Base-by-base conservation (phyloP, 2,113 vertebrate genomes). In the Dendrocopos noguchii region DNA sequence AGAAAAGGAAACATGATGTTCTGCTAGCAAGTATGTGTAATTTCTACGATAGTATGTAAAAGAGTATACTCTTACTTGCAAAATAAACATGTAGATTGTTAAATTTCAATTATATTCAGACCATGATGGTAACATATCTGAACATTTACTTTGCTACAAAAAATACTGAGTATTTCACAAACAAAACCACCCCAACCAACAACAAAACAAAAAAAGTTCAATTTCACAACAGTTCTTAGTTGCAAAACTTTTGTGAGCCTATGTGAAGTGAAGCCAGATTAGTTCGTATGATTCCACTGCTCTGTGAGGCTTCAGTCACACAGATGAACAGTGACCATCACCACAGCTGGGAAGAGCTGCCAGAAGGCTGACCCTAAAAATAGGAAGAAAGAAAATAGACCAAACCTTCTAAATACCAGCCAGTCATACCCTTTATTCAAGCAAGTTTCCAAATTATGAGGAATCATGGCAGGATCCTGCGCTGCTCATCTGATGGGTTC, bases 291-390 rank as follows among this genome's bases (percentile, higher is more conserved):
- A 65, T 28, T 84, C 46, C 16, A 59, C 10, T 79, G 19, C 68
- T 95, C 56, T 56, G 64, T 34, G 77, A 77, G 55, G 59, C 42
- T 91, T 92, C 80, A 87, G 56, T 91, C 25, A 83, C 24, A 64
- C 36, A 76, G 77, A 88, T 53, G 53, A 91, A 88, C 53, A 79
- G 67, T 70, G 68, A 74, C 52, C 56, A 87, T 91, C 75, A 87
- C 10, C 10, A 80, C 66, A 76, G 84, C 64, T 71, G 33, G 60
- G 64, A 77, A 93, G 87, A 77, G 72, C 89, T 89, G 84, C 89
- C 92, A 94, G 71, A 91, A 92, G 36, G 4, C 87, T 82, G 75
- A 61, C 75, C 72, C 94, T 95, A 94, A 96, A 95, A 96, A 96
- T 93, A 96, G 89, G 76, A 85, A 73, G 61, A 76, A 91, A 91